These are phyloP conservation scores for Danio albolineatus DNA, from an alignment of 2,797 vertebrate genomes.

Conservation along the genomic window DNA sequence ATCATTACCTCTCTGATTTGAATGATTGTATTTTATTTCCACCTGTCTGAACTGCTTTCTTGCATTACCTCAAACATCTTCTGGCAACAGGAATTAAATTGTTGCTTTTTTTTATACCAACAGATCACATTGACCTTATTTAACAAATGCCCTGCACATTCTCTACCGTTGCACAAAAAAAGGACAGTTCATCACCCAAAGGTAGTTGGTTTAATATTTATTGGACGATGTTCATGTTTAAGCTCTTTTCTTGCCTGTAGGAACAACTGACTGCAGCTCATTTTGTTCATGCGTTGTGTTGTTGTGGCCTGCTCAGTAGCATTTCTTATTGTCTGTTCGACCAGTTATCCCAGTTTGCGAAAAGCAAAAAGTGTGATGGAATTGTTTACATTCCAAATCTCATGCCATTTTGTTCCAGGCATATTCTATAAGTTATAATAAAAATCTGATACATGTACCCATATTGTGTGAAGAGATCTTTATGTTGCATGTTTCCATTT, in stretches of 20 bases:
- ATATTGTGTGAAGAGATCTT: conserved; percentile 19
- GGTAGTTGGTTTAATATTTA: conserved; percentile 9
- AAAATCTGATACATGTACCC: conserved; percentile 45
- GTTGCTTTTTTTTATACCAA: conserved; percentile 46
- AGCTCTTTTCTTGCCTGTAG: conserved; percentile 24
- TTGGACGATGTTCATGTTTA: conserved; percentile 21
- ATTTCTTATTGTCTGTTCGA: conserved; percentile 39
- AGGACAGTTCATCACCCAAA: conserved; percentile 26
- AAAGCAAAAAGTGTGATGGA: conserved; percentile 48
- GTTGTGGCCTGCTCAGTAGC: conserved; percentile 50
- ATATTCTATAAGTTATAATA: conserved; percentile 54
- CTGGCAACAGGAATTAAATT: conserved; percentile 71
- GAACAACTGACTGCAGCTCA: conserved; percentile 25
- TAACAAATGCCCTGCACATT: conserved; percentile 21
- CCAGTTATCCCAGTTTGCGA: conserved; percentile 44
- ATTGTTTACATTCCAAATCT: conserved; percentile 60
- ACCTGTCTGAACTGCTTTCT: conserved; percentile 74
- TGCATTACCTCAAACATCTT: conserved; percentile 81
- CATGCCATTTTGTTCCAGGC: conserved; percentile 62
- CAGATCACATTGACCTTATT: conserved; percentile 19
- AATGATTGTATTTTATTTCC: conserved; percentile 79
- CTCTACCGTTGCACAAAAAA: conserved; percentile 13
- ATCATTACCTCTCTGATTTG: conserved; percentile 65
- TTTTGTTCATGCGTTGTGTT: conserved; percentile 16
- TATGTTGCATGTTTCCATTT: neutral